A percentile compares a stretch with the other conserved stretches of the same genome.
Conservation (phyloP, 2,797 vertebrate genomes). For the Anniella stebbinsi region DNA sequence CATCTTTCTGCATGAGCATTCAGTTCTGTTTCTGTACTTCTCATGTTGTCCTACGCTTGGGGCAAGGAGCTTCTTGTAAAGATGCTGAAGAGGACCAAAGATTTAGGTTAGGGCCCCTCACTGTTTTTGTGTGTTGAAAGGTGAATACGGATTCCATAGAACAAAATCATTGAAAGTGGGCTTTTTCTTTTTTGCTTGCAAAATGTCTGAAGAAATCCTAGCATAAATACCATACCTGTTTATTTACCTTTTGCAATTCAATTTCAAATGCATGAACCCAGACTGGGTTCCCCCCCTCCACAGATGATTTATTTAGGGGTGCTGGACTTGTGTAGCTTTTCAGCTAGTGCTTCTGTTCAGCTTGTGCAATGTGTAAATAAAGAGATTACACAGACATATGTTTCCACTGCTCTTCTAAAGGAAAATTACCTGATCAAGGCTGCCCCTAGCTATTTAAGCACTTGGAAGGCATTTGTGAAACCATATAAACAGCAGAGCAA, state of each 20-base stretch:
- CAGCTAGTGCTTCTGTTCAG: too few relatives aligned
- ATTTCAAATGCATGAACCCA: neutral
- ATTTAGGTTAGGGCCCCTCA: too few relatives aligned
- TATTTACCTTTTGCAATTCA: neutral
- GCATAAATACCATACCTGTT: neutral
- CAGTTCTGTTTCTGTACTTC: neutral
- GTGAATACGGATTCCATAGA: neutral
- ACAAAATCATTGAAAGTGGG: neutral
- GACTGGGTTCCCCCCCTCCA: neutral
- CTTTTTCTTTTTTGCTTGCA: neutral
- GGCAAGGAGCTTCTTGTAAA: neutral
- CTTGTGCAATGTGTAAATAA: neutral
- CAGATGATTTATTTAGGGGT: neutral
- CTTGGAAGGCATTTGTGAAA: neutral
- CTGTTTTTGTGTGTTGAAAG: neutral
- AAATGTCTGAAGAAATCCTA: neutral
- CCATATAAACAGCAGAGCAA: neutral
- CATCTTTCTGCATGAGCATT: neutral
- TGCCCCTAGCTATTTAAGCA: neutral
- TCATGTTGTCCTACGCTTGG: neutral
- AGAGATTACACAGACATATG: neutral
- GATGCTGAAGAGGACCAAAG: neutral
- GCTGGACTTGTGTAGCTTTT: neutral
- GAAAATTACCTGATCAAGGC: neutral
- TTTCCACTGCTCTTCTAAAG: neutral